Conservation (phyloP, 2,797 vertebrate genomes). For the Tenualosa thibaudeaui region DNA sequence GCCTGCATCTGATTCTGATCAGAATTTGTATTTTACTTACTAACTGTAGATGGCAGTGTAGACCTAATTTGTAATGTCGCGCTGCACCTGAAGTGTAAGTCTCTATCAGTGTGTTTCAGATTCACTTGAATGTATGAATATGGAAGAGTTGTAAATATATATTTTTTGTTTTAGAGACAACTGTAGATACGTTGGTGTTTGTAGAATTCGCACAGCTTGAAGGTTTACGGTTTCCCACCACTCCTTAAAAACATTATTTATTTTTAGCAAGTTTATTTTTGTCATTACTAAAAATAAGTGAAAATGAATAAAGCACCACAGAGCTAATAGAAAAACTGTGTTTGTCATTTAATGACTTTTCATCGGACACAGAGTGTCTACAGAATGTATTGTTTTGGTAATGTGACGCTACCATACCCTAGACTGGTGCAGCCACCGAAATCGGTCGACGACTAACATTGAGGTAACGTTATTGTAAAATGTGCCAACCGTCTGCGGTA, state of each 20-base stretch:
- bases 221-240: neutral
- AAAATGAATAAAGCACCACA: neutral
- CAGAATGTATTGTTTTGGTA: neutral
- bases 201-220: neutral
- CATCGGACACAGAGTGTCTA: neutral
- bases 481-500: too few relatives aligned
- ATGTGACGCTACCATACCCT: neutral
- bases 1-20: neutral
- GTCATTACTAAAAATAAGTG: neutral
- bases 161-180: neutral
- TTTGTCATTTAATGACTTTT: conserved; percentile 9
- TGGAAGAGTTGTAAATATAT: neutral
- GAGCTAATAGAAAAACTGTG: neutral
- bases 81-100: conserved; percentile 1
- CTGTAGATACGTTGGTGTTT: neutral
- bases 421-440: neutral
- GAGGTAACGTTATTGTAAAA: neutral
- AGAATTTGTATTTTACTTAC: conserved; percentile 22
- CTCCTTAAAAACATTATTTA: neutral
- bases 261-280: conserved; percentile 13
- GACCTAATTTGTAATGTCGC: conserved; percentile 27
- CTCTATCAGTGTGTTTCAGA: neutral
- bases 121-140: conserved; percentile 6
- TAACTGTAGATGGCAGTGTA: conserved; percentile 55
- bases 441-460: neutral